Base-by-base conservation (phyloP, 1,140 invertebrate species). In the Pseudoatta argentina region DNA sequence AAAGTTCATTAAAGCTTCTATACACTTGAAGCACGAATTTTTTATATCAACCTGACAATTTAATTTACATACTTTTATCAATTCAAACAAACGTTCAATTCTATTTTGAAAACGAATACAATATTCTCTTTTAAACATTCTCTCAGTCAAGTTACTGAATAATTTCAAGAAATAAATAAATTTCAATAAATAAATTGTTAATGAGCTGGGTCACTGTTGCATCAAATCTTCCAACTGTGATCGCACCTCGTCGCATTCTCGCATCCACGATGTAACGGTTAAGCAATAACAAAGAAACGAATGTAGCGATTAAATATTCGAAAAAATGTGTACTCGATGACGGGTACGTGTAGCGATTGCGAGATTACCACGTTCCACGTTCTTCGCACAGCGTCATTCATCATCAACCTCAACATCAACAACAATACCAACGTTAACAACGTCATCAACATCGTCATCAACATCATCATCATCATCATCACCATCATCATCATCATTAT, bases 261-360 rank as follows among this genome's bases (percentile, higher is more conserved):
- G 77, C 63, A 55, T 81, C 34, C 30, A 81, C 39, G 14, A 73
- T 48, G 79, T 75, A 83, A 83, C 69, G n/a, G 0, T 57, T 75
- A 83, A 83, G 79, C 79, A 83, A 83, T 83, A 83, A 39, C 55
- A 63, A 73, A 75, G 69, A 83, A 83, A 83, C 79, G 69, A 83
- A 83, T 51, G 24, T 83, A 75, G 55, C 55, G 55, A 83, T 48
- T 83, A 75, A 61, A 44, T 30, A 51, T n/a, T 8, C 66, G n/a
- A 81, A n/a, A 18, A 83, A 73, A 27, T 57, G 4, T 51, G 12
- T 51, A 63, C n/a, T 82, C 67, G 53, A 39, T 21, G 21, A 48
- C 78, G 21, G 1, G 8, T n/a, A 57, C 16, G 6, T 12, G n/a
- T 57, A 44, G 12, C 0, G n/a, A 83, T 44, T 24, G 39, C 69